A percentile compares a stretch with the other conserved stretches of the same genome.
Conservation (phyloP, 2,797 vertebrate species). For the Muscicapa comitata region DNA sequence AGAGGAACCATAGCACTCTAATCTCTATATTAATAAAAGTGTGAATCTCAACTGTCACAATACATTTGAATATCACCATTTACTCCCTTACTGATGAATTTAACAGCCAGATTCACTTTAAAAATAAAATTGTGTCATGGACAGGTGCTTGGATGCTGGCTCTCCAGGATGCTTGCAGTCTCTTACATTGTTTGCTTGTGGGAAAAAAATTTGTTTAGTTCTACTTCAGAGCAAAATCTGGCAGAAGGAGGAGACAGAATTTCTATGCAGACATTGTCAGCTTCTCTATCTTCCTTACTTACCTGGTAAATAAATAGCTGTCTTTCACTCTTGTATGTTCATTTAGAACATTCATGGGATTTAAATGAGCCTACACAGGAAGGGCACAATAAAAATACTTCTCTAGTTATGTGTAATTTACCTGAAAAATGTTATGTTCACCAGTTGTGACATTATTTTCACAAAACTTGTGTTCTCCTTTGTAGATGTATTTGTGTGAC, state of each 20-base stretch:
- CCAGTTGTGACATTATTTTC: background rate
- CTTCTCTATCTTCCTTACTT: background rate
- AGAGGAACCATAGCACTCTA: background rate
- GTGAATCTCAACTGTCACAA: background rate
- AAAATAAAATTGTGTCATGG: background rate
- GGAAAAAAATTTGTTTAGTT: background rate
- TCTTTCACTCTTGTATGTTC: background rate
- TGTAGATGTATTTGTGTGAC: background rate
- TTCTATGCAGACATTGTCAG: background rate
- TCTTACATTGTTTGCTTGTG: rapidly evolving
- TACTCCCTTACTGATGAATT: background rate
- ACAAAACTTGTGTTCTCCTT: background rate
- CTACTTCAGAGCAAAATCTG: background rate
- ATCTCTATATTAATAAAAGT: background rate
- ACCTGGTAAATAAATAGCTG: background rate
- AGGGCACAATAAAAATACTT: background rate
- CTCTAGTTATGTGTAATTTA: background rate
- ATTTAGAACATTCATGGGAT: background rate
- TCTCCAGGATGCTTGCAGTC: background rate
- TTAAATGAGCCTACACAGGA: background rate
- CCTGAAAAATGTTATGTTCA: background rate
- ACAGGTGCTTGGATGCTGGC: background rate
- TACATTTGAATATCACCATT: background rate
- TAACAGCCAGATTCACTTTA: background rate
- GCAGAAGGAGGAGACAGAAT: background rate